phyloP scores from a whole-genome alignment of 2,888 invertebrate genomes.

The Melanchra persicariae region DNA sequence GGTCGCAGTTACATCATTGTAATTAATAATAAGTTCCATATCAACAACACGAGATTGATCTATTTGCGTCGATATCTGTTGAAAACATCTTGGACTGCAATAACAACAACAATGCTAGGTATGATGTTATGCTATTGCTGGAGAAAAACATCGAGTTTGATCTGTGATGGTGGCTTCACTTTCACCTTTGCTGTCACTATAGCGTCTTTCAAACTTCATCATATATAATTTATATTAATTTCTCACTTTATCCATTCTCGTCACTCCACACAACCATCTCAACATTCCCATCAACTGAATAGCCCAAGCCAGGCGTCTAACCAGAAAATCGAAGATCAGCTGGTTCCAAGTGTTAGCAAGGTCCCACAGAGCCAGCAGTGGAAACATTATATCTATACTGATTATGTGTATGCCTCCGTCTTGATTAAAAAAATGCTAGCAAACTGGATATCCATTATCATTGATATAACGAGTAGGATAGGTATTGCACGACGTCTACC shows the following conservation, averaged over 20 bases:
- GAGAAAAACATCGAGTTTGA: too few relatives aligned
- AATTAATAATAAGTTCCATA: background rate
- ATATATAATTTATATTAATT: too few relatives aligned
- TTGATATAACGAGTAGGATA: background rate
- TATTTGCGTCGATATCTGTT: background rate
- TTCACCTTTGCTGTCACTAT: background rate
- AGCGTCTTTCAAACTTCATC: too few relatives aligned
- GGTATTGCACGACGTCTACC: too few relatives aligned
- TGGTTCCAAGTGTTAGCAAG: background rate
- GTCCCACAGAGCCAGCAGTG: background rate
- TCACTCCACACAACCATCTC: too few relatives aligned
- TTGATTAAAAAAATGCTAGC: background rate
- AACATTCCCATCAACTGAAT: too few relatives aligned
- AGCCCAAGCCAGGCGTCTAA: background rate
- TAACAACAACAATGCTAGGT: slow-evolving; percentile 8
- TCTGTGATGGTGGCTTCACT: too few relatives aligned
- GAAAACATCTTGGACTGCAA: background rate
- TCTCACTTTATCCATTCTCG: too few relatives aligned
- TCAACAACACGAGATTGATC: background rate
- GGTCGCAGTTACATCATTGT: background rate
- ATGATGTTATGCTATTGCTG: too few relatives aligned
- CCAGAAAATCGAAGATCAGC: background rate
- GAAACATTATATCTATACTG: background rate
- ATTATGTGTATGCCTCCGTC: too few relatives aligned
- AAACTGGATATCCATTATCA: background rate